Conservation (phyloP, 2,797 vertebrate genomes). For the Premnoplex brunnescens region DNA sequence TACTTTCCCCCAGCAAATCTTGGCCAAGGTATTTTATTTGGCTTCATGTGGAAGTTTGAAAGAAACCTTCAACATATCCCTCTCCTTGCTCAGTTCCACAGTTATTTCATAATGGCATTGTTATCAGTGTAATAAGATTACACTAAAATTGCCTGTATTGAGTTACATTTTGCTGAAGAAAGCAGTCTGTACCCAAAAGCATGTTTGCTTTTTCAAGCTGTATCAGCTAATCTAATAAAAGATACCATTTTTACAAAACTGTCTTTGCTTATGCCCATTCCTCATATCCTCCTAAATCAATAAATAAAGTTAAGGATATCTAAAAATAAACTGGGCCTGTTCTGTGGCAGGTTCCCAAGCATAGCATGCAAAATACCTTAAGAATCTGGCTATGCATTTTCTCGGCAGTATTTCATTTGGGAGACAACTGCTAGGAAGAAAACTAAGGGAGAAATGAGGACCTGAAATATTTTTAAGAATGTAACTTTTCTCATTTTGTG, state of each 20-base stretch:
- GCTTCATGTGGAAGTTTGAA: background rate
- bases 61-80: background rate
- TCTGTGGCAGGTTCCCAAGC: slow-evolving; percentile 3
- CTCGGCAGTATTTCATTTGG: background rate
- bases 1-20: background rate
- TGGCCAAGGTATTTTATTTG: background rate
- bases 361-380: background rate
- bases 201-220: slow-evolving; percentile 21
- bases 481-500: background rate
- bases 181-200: slow-evolving; percentile 3
- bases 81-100: background rate
- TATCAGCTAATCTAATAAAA: slow-evolving; percentile 69
- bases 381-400: background rate
- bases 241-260: slow-evolving; percentile 23
- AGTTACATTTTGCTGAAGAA: slow-evolving; percentile 56
- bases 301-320: slow-evolving; percentile 49
- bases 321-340: slow-evolving; percentile 31
- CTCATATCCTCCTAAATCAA: slow-evolving; percentile 46
- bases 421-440: background rate
- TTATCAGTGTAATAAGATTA: slow-evolving; percentile 3
- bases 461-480: background rate
- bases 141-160: background rate
- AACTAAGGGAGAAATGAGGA: background rate
- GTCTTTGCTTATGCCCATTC: slow-evolving; percentile 4
- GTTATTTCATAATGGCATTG: background rate